phyloP scores from a whole-genome alignment of 2,888 invertebrate genomes.

The Apamea sordens region DNA sequence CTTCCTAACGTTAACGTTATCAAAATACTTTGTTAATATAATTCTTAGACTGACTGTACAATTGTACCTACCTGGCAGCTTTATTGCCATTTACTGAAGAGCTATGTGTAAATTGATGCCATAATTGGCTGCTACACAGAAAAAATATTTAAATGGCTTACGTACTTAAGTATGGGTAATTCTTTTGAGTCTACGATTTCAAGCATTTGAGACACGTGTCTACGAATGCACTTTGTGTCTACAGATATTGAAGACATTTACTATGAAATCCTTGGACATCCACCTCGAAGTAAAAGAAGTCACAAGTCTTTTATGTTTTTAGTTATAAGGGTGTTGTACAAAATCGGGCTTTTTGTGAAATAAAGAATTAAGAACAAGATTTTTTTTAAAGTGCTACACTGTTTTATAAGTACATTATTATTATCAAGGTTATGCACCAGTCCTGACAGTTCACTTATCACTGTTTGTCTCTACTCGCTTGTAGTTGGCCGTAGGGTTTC shows the following conservation, averaged over 20 bases:
- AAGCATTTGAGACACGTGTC: neutral
- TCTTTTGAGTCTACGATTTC: conserved; percentile 20
- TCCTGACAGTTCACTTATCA: neutral
- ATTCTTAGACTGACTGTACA: too few relatives aligned
- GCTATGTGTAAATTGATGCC: neutral
- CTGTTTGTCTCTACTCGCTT: neutral
- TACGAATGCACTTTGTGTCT: neutral
- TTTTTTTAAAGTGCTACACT: too few relatives aligned
- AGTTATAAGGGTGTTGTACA: neutral
- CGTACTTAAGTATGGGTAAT: too few relatives aligned
- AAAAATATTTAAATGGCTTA: neutral
- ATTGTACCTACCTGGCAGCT: neutral
- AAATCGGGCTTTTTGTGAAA: neutral
- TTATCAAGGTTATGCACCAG: neutral
- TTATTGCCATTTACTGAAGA: neutral
- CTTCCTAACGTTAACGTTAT: neutral
- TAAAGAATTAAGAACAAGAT: neutral
- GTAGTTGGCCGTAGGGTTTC: too few relatives aligned
- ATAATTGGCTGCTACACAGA: conserved; percentile 2
- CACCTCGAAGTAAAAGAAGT: neutral
- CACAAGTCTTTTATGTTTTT: neutral
- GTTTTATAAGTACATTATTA: neutral
- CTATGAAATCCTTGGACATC: neutral
- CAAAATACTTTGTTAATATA: neutral
- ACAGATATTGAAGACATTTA: neutral